Percentiles rank a stretch among this genome's conserved stretches.
These are phyloP conservation scores for Zaprionus nigranus DNA, from an alignment of 1,140 invertebrate genomes.

Conservation along the genomic window DNA sequence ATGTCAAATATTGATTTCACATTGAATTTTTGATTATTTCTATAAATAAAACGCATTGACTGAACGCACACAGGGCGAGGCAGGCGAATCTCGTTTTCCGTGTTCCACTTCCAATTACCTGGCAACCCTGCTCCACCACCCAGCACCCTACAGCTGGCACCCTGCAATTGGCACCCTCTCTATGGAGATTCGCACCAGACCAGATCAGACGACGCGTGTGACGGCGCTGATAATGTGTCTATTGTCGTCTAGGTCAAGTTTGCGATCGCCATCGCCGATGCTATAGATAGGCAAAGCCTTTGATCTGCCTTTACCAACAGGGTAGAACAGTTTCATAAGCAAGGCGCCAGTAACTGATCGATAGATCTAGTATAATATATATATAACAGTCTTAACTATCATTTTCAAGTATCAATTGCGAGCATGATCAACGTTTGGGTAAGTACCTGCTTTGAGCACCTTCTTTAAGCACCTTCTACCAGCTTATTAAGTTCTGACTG, in stretches of 20 bases:
- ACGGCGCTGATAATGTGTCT: conserved; percentile 55
- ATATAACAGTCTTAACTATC: not conserved
- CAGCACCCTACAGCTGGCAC: not conserved
- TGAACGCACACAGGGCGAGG: not conserved
- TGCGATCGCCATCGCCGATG: conserved; percentile 9
- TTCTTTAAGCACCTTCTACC: too few relatives aligned
- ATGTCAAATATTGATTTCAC: conserved; percentile 76
- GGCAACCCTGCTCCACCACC: not conserved
- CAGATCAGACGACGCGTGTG: conserved; percentile 60
- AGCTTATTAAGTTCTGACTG: too few relatives aligned
- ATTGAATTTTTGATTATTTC: conserved; percentile 79
- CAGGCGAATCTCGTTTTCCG: not conserved
- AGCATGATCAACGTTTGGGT: too few relatives aligned
- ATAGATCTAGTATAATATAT: too few relatives aligned
- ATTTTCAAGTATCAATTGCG: not conserved
- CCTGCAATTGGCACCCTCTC: conserved; percentile 1
- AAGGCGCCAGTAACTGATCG: too few relatives aligned
- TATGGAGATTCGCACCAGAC: conserved; percentile 15
- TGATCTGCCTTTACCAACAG: not conserved
- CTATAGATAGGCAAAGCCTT: not conserved
- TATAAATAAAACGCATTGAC: conserved; percentile 64
- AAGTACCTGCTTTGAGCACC: too few relatives aligned
- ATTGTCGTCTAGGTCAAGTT: conserved; percentile 71
- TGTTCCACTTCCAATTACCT: conserved; percentile 8
- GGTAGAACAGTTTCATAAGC: not conserved